Conservation (phyloP, 2,113 vertebrate species). For the Anarrhichthys ocellatus region DNA sequence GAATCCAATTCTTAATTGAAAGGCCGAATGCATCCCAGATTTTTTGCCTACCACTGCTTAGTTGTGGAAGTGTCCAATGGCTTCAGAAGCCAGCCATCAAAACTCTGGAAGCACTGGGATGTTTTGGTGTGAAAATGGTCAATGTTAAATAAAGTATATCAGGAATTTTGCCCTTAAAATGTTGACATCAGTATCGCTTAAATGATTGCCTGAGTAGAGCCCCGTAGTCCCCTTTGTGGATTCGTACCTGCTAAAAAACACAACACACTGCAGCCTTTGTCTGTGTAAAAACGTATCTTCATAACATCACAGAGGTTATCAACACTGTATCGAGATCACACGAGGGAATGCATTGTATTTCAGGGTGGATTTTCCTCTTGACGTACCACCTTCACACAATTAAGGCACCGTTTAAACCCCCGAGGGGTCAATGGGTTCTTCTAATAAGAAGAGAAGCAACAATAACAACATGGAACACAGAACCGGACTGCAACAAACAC, state of each 20-base stretch:
- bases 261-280: background rate
- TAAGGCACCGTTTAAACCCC: slow-evolving; percentile 84
- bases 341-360: slow-evolving; percentile 45
- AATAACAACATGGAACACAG: slow-evolving; percentile 68
- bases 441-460: slow-evolving; percentile 86
- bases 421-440: slow-evolving; percentile 84
- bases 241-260: background rate
- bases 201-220: background rate
- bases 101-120: background rate
- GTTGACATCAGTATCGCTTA: background rate
- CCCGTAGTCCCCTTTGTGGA: background rate
- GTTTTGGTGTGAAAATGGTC: slow-evolving; percentile 24
- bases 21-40: slow-evolving; percentile 11
- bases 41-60: background rate
- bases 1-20: background rate
- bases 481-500: slow-evolving; percentile 59
- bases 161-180: background rate
- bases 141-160: background rate
- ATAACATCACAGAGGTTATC: background rate
- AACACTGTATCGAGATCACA: slow-evolving; percentile 8
- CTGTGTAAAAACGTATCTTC: background rate
- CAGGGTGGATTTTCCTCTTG: slow-evolving; percentile 64
- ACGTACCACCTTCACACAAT: slow-evolving; percentile 83
- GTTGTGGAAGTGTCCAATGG: slow-evolving; percentile 5
- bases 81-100: background rate